These are phyloP conservation scores for Glaucidium brasilianum DNA, from an alignment of 2,113 vertebrate genomes.

Conservation along the genomic window DNA sequence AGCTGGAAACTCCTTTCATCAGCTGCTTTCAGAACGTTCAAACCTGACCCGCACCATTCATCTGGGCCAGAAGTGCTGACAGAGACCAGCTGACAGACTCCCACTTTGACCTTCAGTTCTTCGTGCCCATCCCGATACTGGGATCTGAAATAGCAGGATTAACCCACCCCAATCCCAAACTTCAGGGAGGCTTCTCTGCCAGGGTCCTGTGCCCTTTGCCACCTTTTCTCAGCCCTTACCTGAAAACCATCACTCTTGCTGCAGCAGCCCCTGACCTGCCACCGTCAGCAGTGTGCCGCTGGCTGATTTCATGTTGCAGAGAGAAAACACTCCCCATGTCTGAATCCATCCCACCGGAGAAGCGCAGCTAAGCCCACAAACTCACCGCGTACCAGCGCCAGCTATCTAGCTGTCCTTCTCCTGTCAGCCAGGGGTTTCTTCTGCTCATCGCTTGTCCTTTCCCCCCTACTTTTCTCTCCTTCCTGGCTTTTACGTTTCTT, in stretches of 20 bases:
- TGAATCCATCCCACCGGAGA: not conserved
- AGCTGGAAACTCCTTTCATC: not conserved
- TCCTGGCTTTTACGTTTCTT: constrained; percentile 6
- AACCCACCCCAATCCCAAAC: not conserved
- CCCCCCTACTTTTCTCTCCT: not conserved
- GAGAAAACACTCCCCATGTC: not conserved
- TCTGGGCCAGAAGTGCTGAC: not conserved
- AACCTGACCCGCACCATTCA: not conserved
- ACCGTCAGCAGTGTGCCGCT: not conserved
- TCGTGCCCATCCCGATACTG: accelerated
- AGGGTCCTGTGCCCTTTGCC: not conserved
- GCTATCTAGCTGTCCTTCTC: not conserved
- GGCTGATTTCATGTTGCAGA: not conserved
- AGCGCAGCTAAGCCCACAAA: not conserved
- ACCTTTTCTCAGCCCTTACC: not conserved
- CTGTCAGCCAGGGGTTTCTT: not conserved
- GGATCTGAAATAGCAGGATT: not conserved
- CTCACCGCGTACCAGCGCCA: not conserved
- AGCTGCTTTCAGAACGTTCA: not conserved
- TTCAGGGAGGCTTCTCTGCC: accelerated
- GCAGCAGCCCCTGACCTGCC: not conserved
- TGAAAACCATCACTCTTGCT: not conserved
- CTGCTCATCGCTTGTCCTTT: not conserved
- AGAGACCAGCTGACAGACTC: not conserved
- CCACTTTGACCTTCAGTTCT: not conserved